Base-by-base conservation (phyloP, 2,797 vertebrate genomes). In the Epinephelus malabaricus region DNA sequence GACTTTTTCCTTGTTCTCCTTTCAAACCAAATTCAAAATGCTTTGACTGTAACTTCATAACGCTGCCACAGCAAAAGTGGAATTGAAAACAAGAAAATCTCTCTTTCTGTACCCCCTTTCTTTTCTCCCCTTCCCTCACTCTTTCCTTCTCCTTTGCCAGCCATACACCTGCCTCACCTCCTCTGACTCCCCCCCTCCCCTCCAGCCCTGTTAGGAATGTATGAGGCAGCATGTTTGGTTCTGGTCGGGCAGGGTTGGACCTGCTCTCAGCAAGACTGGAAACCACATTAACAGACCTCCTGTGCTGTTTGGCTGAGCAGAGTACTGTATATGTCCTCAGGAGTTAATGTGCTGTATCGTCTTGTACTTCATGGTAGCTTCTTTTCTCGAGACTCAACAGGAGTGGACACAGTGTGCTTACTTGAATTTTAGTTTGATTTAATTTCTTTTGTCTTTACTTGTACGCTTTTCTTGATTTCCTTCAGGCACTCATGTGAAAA, bases 201-300 rank as follows among this genome's bases (percentile, higher is more conserved):
- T 79, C 65, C 65, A 6, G 54, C 58, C 50, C 79, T 46, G 38
- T 21, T 12, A 92, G 90, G 90, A 94, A 95, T 93, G 90, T 88
- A 87, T 92, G 91, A 93, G 90, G 79, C 90, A 92, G 89, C 89
- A 88, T 82, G 86, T 92, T 91, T 91, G 66, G 74, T 86, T 90
- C 87, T 86, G 88, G 73, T 73, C 25, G 47, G 69, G 34, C 73
- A 78, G 73, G 65, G 64, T 78, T 88, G 79, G 49, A 77, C 75
- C 73, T 45, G 5, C 54, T 56, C 59, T 83, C 66, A 30, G 61
- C 79, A 69, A 63, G 47, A 73, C 82, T 85, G 85, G 76, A 88
- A 88, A 86, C 92, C 88, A 86, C 86, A 89, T 90, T 71, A 89
- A 72, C 69, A 83, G 82, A 88, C 86, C 86, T 88, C 84, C 87